A percentile compares a stretch with the other conserved stretches of the same genome.
These are phyloP conservation scores for Lamellibrachia satsuma DNA, from an alignment of 2,888 invertebrate genomes.

Conservation along the genomic window DNA sequence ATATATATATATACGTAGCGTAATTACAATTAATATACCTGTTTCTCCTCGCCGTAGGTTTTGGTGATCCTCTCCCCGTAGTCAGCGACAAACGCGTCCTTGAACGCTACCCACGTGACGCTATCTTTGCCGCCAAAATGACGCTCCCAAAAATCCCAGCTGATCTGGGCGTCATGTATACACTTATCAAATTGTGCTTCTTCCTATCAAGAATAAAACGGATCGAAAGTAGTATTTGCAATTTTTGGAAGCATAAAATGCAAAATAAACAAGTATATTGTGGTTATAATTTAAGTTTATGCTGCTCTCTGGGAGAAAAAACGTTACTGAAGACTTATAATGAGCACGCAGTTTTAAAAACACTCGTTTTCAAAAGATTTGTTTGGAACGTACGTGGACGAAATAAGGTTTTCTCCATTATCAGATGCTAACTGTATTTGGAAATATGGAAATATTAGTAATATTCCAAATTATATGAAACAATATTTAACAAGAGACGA, in stretches of 20 bases:
- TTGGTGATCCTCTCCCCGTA: slow-evolving; percentile 47
- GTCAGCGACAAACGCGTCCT: slow-evolving; percentile 49
- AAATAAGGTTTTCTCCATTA: not conserved
- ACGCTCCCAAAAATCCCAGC: slow-evolving; percentile 52
- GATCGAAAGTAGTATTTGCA: not conserved
- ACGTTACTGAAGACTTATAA: not conserved
- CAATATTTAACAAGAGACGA: not conserved
- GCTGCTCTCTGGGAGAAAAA: not conserved
- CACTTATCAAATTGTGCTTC: not conserved
- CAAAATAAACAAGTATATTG: not conserved
- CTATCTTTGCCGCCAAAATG: slow-evolving; percentile 48
- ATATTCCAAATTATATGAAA: not conserved
- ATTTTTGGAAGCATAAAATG: not conserved
- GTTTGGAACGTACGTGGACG: not conserved
- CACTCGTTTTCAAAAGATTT: not conserved
- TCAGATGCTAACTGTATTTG: no score
- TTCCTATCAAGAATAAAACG: not conserved
- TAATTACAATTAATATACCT: slow-evolving; percentile 25
- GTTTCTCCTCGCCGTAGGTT: slow-evolving; percentile 43
- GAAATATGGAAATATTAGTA: no score
- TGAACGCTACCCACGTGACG: slow-evolving; percentile 49
- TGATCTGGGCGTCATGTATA: slow-evolving; percentile 17
- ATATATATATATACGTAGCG: not conserved
- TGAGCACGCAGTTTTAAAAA: not conserved
- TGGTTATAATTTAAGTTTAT: not conserved